Conservation (phyloP, 2,113 vertebrate species). For the Zonotrichia leucophrys region DNA sequence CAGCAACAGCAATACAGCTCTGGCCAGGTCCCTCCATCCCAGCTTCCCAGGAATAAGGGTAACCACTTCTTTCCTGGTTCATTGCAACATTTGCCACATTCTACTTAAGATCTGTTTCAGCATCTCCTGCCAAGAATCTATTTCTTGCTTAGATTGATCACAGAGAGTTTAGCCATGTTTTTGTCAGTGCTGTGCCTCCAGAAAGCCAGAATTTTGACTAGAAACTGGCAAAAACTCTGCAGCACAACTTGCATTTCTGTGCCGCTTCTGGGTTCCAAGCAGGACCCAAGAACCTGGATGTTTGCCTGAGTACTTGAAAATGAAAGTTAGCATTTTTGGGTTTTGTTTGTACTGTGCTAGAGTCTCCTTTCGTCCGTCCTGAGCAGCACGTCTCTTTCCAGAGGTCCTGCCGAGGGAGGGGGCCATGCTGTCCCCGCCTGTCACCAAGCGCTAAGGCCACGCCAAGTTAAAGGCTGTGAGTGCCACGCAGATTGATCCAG, state of each 20-base stretch:
- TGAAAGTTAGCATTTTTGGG: background rate
- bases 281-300: rapidly evolving
- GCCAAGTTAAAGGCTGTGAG: rapidly evolving
- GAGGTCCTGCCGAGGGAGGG: background rate
- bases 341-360: background rate
- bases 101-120: background rate
- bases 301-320: background rate
- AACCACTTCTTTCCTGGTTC: background rate
- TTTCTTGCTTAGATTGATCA: background rate
- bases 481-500: background rate
- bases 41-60: background rate
- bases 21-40: background rate
- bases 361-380: background rate
- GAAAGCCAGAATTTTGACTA: background rate
- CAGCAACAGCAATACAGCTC: background rate
- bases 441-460: rapidly evolving
- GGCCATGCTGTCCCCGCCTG: background rate
- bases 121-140: background rate
- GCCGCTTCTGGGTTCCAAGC: background rate
- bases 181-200: background rate
- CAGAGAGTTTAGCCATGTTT: background rate
- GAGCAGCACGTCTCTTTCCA: background rate
- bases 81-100: background rate
- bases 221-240: background rate
- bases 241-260: rapidly evolving